phyloP scores from a whole-genome alignment of 2,113 vertebrate genomes.

The Alectura lathami region DNA sequence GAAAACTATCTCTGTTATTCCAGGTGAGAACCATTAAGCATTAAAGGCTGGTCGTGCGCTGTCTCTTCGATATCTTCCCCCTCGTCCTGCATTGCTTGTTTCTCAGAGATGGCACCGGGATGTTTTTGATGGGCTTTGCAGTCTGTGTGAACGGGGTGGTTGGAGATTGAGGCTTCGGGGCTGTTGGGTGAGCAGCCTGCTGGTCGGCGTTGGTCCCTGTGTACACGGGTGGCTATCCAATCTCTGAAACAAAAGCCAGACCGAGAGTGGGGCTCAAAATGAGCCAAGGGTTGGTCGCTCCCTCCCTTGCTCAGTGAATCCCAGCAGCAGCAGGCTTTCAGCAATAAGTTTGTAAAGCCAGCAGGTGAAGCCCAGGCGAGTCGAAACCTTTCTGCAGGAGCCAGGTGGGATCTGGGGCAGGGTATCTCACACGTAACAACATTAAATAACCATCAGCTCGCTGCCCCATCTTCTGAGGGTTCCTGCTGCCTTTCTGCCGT shows the following conservation, averaged over 20 bases:
- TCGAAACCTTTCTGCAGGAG: neutral
- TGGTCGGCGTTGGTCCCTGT: accelerated
- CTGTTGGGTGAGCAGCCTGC: neutral
- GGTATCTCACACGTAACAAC: too few relatives aligned
- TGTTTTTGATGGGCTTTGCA: slow-evolving; percentile 91
- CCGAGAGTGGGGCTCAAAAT: neutral
- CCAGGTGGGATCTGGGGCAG: neutral
- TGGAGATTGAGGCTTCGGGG: neutral
- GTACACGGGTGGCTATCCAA: accelerated
- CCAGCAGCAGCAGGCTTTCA: accelerated
- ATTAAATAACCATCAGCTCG: neutral
- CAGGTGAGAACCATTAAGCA: slow-evolving; percentile 95
- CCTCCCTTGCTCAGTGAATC: neutral
- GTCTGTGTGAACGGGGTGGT: slow-evolving; percentile 69
- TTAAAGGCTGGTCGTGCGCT: slow-evolving; percentile 58
- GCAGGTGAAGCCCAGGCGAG: neutral
- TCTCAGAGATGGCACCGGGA: slow-evolving; percentile 81
- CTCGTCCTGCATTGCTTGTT: slow-evolving; percentile 18
- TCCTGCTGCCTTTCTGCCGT: neutral
- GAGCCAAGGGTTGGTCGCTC: neutral
- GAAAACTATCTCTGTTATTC: slow-evolving; percentile 99
- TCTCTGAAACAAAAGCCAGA: neutral
- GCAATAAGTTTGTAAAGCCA: neutral
- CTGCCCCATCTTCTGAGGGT: neutral
- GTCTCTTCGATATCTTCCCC: neutral